A percentile compares a stretch with the other conserved stretches of the same genome.
Conservation (phyloP, 2,888 invertebrate species). For the Hirudinaria manillensis region DNA sequence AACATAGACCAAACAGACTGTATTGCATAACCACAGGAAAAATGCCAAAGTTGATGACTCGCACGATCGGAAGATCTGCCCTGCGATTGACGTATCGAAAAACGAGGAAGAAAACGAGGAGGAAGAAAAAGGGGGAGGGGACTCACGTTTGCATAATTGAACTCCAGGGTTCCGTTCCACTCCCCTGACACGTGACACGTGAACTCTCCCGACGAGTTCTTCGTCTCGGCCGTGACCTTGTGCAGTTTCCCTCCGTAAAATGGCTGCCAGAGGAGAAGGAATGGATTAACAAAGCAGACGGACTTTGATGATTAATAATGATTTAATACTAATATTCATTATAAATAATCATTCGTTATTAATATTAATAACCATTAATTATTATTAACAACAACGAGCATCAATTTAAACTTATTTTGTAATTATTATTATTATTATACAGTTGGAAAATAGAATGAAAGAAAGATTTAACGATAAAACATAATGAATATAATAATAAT, state of each 20-base stretch:
- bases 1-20: too few species aligned
- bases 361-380: neutral
- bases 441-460: too few species aligned
- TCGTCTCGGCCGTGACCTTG: slow-evolving; percentile 56
- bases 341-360: neutral
- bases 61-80: too few species aligned
- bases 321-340: neutral
- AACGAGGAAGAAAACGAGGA: too few species aligned
- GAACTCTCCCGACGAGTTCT: slow-evolving; percentile 49
- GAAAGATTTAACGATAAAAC: too few species aligned
- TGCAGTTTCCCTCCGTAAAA: slow-evolving; percentile 59
- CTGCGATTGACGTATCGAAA: too few species aligned
- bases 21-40: too few species aligned
- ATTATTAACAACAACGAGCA: neutral
- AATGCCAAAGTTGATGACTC: too few species aligned
- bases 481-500: too few species aligned
- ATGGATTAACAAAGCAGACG: neutral
- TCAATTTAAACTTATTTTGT: too few species aligned
- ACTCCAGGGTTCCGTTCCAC: slow-evolving; percentile 56
- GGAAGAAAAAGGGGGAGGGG: neutral
- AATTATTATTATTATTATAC: too few species aligned
- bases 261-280: slow-evolving; percentile 49
- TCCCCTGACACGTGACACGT: slow-evolving; percentile 56
- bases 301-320: neutral
- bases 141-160: slow-evolving; percentile 54